phyloP scores from a whole-genome alignment of 1,140 invertebrate species.

The Steinernema khuongi region DNA sequence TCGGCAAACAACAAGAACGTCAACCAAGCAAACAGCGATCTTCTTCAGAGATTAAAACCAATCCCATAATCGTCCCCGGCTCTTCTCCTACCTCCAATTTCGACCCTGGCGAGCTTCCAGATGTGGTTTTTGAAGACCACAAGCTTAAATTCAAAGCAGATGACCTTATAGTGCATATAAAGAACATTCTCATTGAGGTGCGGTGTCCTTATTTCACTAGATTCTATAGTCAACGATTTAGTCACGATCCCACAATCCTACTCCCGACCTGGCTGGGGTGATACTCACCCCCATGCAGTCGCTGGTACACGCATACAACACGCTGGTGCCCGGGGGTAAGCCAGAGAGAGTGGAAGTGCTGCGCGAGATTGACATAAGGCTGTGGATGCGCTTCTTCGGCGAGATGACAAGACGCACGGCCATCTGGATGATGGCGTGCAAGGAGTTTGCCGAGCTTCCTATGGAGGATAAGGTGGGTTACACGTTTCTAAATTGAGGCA shows the following conservation, averaged over 20 bases:
- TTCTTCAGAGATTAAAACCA: too few species aligned
- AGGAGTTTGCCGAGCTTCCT: neutral
- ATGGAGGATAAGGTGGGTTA: neutral
- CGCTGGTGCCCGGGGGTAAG: neutral
- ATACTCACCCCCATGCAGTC: slow-evolving; percentile 1
- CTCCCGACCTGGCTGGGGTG: neutral
- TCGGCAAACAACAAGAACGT: neutral
- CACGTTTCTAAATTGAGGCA: too few species aligned
- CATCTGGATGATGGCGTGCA: neutral
- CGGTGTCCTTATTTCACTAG: too few species aligned
- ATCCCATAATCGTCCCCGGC: neutral
- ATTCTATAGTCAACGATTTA: too few species aligned
- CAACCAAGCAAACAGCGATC: too few species aligned
- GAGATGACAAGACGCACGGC: neutral
- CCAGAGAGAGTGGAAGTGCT: neutral
- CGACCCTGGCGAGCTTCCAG: neutral
- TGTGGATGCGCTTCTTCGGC: neutral
- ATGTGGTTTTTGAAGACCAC: neutral
- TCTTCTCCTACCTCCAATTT: neutral
- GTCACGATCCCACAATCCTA: neutral
- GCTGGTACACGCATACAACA: neutral
- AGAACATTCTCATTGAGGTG: neutral
- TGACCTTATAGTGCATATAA: neutral
- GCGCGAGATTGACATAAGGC: neutral
- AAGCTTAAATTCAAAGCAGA: neutral